Evolutionary conservation across 2,888 invertebrate species (phyloP).

Genomic region (Archips xylosteana): DNA sequence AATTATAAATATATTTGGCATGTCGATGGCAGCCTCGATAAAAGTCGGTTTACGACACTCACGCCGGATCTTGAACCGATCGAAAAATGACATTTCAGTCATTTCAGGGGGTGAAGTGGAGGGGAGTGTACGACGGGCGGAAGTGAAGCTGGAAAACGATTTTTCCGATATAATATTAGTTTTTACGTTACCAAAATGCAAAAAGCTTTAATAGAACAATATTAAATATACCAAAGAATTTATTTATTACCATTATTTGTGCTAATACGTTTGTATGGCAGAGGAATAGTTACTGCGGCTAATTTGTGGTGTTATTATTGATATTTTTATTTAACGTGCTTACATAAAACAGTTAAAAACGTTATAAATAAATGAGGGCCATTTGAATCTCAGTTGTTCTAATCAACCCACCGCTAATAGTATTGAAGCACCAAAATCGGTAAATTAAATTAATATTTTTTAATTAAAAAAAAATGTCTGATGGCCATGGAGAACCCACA

Average conservation of each 20-base stretch:
- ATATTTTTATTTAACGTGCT: conserved; percentile 57
- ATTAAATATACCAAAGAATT: conserved; percentile 45
- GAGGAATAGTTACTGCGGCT: conserved; percentile 53
- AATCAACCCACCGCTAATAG: conserved; percentile 16
- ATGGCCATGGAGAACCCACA: conserved; percentile 72
- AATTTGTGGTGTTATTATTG: conserved; percentile 64
- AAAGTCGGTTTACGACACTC: conserved; percentile 30
- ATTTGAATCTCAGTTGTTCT: conserved; percentile 38
- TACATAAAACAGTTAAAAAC: conserved; percentile 38
- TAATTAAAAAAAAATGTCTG: conserved; percentile 65
- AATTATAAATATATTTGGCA: too few species aligned
- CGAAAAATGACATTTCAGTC: conserved; percentile 76
- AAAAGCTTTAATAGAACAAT: conserved; percentile 50
- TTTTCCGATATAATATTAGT: conserved; percentile 63
- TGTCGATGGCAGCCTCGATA: neutral
- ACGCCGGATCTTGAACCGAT: conserved; percentile 59
- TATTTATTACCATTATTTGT: conserved; percentile 35
- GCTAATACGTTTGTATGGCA: conserved; percentile 37
- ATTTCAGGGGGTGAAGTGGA: conserved; percentile 59
- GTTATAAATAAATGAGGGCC: conserved; percentile 39
- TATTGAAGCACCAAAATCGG: neutral
- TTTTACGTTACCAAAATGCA: conserved; percentile 56
- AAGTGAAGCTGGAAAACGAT: conserved; percentile 58
- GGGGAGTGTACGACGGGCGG: conserved; percentile 57
- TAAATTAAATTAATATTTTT: conserved; percentile 23